These are phyloP conservation scores for Neodiprion lecontei DNA, from an alignment of 1,140 invertebrate genomes.

Conservation along the genomic window DNA sequence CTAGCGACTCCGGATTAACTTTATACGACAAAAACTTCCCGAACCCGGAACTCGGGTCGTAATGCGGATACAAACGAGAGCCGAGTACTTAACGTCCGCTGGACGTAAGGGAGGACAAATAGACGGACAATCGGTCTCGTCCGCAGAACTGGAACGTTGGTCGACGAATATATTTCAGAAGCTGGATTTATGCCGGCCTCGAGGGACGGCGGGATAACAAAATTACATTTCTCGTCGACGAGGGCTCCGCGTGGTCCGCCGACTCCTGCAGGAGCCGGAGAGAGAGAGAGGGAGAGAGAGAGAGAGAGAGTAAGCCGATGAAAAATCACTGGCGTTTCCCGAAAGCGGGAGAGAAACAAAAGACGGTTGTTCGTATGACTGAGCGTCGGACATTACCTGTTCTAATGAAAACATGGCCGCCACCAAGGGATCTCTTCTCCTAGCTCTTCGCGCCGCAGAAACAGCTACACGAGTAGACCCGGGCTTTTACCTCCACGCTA, in stretches of 20 bases:
- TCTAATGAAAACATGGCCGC: conserved; percentile 57
- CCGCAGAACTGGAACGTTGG: not conserved
- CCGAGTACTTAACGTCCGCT: no score
- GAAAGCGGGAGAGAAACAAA: conserved; percentile 35
- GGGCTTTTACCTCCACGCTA: no score
- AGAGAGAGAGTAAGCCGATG: conserved; percentile 33
- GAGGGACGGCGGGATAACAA: conserved; percentile 41
- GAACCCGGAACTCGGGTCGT: no score
- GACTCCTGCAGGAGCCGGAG: not conserved
- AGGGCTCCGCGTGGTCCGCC: conserved; percentile 20
- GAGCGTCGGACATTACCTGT: conserved; percentile 48
- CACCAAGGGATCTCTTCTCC: conserved; percentile 23
- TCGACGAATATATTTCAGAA: conserved; percentile 7
- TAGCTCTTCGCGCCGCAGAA: not conserved
- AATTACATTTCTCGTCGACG: conserved; percentile 47
- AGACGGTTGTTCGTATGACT: conserved; percentile 43
- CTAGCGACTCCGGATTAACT: no score
- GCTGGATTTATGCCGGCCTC: not conserved
- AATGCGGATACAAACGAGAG: no score
- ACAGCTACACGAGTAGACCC: no score
- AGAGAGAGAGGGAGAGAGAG: conserved; percentile 23
- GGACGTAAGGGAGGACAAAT: no score
- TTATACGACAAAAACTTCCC: no score
- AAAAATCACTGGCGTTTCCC: conserved; percentile 52
- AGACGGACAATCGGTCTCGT: no score